These are phyloP conservation scores for Drosophila sordidula DNA, from an alignment of 2,888 invertebrate genomes.

Conservation along the genomic window DNA sequence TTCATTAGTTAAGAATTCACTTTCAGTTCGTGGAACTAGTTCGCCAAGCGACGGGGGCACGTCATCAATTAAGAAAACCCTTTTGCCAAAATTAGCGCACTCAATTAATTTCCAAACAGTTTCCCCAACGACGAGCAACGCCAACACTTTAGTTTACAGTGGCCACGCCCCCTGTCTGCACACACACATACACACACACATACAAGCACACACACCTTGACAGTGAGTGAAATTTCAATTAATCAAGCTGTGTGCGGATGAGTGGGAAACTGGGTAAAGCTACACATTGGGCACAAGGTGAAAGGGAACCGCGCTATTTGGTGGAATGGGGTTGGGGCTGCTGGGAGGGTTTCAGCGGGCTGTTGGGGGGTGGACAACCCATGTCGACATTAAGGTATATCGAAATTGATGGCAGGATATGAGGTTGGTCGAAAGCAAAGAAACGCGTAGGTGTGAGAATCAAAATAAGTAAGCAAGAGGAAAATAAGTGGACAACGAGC, in stretches of 20 bases:
- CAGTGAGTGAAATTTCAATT: conserved; percentile 78
- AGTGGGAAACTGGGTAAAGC: conserved; percentile 30
- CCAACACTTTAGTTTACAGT: conserved; percentile 47
- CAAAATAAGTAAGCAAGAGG: background rate
- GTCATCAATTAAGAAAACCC: conserved; percentile 73
- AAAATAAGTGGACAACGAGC: background rate
- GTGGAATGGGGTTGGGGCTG: background rate
- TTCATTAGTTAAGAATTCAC: conserved; percentile 15
- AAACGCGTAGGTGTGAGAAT: conserved; percentile 11
- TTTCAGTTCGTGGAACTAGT: conserved; percentile 32
- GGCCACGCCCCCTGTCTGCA: conserved; percentile 16
- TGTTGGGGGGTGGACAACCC: conserved; percentile 9
- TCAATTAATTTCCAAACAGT: conserved; percentile 77
- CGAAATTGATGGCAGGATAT: conserved; percentile 47
- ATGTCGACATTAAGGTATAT: conserved; percentile 48
- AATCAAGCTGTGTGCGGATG: conserved; percentile 58
- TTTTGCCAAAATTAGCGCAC: conserved; percentile 77
- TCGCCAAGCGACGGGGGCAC: conserved; percentile 16
- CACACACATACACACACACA: conserved; percentile 19
- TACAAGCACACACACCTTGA: conserved; percentile 40
- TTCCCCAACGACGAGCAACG: conserved; percentile 31
- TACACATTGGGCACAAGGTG: conserved; percentile 40
- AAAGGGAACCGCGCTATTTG: conserved; percentile 31
- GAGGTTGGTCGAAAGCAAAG: conserved; percentile 12
- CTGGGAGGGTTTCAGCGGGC: background rate